Percentiles rank a stretch among this genome's conserved stretches.
Evolutionary conservation across 1,140 invertebrate species (phyloP).

Genomic region (Onthophagus taurus): DNA sequence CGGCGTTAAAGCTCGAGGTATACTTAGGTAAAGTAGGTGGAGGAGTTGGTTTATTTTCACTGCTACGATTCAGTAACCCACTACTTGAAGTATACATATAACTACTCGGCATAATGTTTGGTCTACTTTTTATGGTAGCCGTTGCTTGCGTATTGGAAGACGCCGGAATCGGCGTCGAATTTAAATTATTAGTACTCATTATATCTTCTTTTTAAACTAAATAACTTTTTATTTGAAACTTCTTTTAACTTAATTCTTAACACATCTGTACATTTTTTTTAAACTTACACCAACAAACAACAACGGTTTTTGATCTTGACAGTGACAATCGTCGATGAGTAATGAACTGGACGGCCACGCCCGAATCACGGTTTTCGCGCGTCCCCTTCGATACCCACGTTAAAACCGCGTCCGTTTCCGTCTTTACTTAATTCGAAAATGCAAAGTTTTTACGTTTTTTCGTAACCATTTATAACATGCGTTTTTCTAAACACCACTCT

Average conservation of each 20-base stretch:
- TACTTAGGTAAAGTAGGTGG: constrained; percentile 53
- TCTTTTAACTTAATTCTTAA: no score
- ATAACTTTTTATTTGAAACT: background rate
- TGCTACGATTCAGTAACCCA: constrained; percentile 34
- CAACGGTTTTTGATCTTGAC: constrained; percentile 12
- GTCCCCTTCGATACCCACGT: no score
- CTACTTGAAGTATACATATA: constrained; percentile 38
- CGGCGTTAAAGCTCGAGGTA: constrained; percentile 48
- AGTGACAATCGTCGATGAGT: constrained; percentile 18
- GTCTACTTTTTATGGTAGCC: constrained; percentile 36
- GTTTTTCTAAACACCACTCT: no score
- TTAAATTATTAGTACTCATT: constrained; percentile 38
- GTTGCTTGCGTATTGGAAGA: constrained; percentile 31
- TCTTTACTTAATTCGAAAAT: no score
- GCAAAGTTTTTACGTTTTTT: no score
- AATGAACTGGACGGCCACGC: constrained; percentile 33
- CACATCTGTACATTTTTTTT: no score
- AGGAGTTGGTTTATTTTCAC: constrained; percentile 42
- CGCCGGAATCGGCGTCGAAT: constrained; percentile 32
- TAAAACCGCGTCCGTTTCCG: no score
- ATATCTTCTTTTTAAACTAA: no score
- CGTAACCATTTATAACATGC: no score
- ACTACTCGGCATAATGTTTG: constrained; percentile 38
- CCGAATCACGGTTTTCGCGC: no score
- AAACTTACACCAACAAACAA: no score